Percentiles rank a stretch among this genome's conserved stretches.
Conservation (phyloP, 2,113 vertebrate species). For the Eulacestoma nigropectus region DNA sequence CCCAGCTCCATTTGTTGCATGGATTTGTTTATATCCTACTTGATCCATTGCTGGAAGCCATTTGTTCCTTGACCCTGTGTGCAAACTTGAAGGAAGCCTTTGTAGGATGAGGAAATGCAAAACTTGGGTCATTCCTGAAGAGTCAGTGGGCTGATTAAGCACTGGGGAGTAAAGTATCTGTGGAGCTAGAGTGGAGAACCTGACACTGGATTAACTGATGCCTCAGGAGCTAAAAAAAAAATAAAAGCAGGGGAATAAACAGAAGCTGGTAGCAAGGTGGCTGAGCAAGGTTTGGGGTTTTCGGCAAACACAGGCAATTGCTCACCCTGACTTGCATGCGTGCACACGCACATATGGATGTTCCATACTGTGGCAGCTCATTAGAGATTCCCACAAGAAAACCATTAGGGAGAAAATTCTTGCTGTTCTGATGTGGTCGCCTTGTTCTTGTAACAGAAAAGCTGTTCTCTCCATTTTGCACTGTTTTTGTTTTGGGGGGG, state of each 20-base stretch:
- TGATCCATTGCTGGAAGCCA: neutral
- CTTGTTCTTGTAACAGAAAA: conserved; percentile 7
- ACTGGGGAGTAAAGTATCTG: neutral
- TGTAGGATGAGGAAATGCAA: neutral
- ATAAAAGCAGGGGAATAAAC: neutral
- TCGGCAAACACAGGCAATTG: neutral
- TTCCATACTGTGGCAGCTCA: neutral
- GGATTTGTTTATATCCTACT: neutral
- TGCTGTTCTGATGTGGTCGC: conserved; percentile 9
- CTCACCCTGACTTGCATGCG: neutral
- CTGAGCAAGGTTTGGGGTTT: neutral
- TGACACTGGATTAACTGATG: neutral
- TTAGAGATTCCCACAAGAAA: conserved; percentile 15
- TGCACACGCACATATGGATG: neutral
- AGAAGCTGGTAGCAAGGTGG: neutral
- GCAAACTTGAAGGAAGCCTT: neutral
- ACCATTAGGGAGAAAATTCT: neutral
- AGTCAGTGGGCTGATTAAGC: neutral
- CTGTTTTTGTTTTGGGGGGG: neutral
- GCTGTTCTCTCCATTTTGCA: neutral
- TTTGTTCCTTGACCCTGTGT: neutral
- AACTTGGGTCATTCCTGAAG: neutral
- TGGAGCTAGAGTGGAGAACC: neutral
- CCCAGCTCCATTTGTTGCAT: neutral
- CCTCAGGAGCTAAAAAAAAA: neutral